Base-by-base conservation (phyloP, 2,888 invertebrate genomes). In the Eristalis intricaria region DNA sequence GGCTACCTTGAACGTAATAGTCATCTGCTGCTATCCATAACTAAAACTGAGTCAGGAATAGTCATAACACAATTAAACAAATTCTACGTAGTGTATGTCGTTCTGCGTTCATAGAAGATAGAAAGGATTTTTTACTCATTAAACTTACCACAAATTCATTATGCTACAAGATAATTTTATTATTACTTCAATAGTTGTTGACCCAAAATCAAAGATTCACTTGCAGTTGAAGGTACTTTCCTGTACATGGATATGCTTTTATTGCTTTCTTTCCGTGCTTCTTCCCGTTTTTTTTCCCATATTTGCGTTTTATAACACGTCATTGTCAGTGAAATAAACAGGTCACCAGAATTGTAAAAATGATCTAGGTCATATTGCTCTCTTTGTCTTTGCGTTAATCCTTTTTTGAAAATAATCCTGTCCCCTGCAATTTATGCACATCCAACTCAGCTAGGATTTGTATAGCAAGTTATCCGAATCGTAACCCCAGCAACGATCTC, bases 401-500 rank as follows among this genome's bases (percentile, higher is more conserved):
- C 13, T 40, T 65, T 22, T 10, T 65, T 23, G 19, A 7, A 26
- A 58, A 60, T 73, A 60, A 63, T 73, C 71, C 29, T 50, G 29
- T 73, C 71, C 3, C 26, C 19, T 29, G 32, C 15, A 15, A 11
- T 2, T 40, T 61, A 60, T 38, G 13, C n/a, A 38, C 22, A n/a
- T 29, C 26, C 61, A 10, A 63, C 26, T 60, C 40, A 1, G 15
- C 32, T 13, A 8, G 43, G 8, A 23, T 50, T 56, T 69, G 35
- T 56, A n/a, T 10, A 61, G n/a, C 50, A 68, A 61, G 22, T 35
- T 7, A 26, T 32, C 22, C 64, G 11, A 32, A 38, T 64, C 38
- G 22, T 70, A 70, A 63, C 70, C 19, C 29, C 50, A 64, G 70
- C 71, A 58, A 71, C 56, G 64, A 65, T 40, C 2, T 13, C 64